A percentile compares a stretch with the other conserved stretches of the same genome.
These are phyloP conservation scores for Hippasteria phrygiana DNA, from an alignment of 53 echinoderm and acorn worm species.

Conservation along the genomic window DNA sequence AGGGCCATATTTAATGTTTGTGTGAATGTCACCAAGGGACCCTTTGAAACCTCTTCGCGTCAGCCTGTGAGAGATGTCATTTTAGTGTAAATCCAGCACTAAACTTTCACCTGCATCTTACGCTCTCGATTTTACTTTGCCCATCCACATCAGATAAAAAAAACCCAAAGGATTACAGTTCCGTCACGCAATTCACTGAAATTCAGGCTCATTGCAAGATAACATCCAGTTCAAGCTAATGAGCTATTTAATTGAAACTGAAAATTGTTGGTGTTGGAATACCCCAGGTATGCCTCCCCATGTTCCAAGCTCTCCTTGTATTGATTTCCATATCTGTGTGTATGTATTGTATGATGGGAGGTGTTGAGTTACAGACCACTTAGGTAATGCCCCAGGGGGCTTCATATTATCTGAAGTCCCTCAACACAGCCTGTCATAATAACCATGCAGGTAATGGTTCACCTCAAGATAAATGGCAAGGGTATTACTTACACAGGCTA, in stretches of 20 bases:
- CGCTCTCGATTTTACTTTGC: too few relatives aligned
- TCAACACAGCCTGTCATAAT: constrained; percentile 2
- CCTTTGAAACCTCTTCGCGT: too few relatives aligned
- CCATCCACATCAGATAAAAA: too few relatives aligned
- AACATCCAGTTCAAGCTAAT: too few relatives aligned
- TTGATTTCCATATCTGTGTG: not conserved
- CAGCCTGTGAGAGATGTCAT: too few relatives aligned
- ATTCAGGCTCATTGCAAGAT: too few relatives aligned
- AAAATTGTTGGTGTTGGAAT: not conserved
- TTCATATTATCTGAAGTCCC: not conserved
- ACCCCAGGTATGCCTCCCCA: not conserved
- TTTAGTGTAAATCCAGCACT: too few relatives aligned
- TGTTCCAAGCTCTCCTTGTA: not conserved
- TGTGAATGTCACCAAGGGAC: too few relatives aligned
- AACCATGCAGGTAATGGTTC: constrained; percentile 3
- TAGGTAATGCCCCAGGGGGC: not conserved
- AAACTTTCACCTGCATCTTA: too few relatives aligned
- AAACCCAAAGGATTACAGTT: too few relatives aligned
- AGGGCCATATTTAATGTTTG: too few relatives aligned
- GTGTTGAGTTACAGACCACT: constrained; percentile 9
- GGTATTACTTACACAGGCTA: constrained; percentile 5
- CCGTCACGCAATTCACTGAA: too few relatives aligned
- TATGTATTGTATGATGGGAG: not conserved
- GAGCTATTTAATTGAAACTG: not conserved
- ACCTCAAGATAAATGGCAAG: constrained; percentile 10